Percentiles rank a stretch among this genome's conserved stretches.
Evolutionary conservation across 2,113 vertebrate species (phyloP).

Genomic region (Pteronura brasiliensis): DNA sequence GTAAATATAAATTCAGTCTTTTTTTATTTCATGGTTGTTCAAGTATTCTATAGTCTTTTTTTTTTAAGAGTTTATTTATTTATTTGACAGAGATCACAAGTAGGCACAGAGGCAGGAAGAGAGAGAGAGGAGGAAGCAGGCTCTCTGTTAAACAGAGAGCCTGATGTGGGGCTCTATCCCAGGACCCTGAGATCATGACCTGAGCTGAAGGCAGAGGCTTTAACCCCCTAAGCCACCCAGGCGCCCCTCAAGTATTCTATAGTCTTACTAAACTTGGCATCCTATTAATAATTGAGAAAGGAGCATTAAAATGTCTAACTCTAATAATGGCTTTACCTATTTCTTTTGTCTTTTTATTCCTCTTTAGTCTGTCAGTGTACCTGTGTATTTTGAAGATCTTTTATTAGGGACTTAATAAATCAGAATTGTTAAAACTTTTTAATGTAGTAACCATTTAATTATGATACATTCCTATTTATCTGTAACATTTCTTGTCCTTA

Average conservation of each 20-base stretch:
- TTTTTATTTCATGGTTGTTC: neutral
- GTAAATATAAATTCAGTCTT: neutral
- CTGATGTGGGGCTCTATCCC: too few relatives aligned
- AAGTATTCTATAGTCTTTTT: neutral
- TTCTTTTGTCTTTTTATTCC: neutral
- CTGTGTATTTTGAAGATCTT: neutral
- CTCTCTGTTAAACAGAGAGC: too few relatives aligned
- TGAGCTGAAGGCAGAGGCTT: too few relatives aligned
- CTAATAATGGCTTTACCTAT: neutral
- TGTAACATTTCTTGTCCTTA: neutral
- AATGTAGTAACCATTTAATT: neutral
- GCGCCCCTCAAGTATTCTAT: neutral
- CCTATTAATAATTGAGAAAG: neutral
- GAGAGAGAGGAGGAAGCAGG: too few relatives aligned
- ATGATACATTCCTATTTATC: neutral
- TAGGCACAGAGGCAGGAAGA: too few relatives aligned
- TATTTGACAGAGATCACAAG: too few relatives aligned
- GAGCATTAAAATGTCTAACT: neutral
- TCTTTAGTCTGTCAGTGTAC: neutral
- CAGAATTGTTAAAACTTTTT: neutral
- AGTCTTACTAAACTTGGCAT: neutral
- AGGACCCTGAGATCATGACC: too few relatives aligned
- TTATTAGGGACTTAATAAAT: neutral
- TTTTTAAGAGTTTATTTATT: too few relatives aligned
- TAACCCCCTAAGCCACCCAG: too few relatives aligned